These are phyloP conservation scores for Lophotriccus pileatus DNA, from an alignment of 2,797 vertebrate species.

Conservation along the genomic window DNA sequence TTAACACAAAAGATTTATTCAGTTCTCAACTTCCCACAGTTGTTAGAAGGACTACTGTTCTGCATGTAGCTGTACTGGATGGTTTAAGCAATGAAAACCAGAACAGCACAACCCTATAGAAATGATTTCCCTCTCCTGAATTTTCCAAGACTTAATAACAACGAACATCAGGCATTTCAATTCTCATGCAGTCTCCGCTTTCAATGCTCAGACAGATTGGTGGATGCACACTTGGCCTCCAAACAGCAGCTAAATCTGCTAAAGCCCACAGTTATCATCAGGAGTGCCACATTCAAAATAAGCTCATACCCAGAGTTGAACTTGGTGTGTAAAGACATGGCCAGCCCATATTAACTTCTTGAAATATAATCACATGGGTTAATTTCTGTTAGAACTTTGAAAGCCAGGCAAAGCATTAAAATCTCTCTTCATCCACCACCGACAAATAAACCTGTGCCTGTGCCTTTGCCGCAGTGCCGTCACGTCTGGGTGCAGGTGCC, in stretches of 20 bases:
- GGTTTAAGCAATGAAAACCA: neutral
- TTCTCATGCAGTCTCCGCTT: neutral
- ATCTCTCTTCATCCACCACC: neutral
- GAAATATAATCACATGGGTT: neutral
- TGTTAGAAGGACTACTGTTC: neutral
- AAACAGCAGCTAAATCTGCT: neutral
- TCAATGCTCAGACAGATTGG: neutral
- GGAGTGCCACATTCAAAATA: neutral
- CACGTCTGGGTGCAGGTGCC: neutral
- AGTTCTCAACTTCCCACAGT: neutral
- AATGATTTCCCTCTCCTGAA: neutral
- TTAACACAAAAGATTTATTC: neutral
- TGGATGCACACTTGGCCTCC: neutral
- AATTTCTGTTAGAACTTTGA: neutral
- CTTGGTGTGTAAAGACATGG: neutral
- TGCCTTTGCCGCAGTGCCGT: neutral
- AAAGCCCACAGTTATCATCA: neutral
- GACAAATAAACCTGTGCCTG: neutral
- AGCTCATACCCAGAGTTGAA: neutral
- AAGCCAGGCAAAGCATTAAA: neutral
- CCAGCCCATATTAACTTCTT: accelerated
- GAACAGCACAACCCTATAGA: neutral
- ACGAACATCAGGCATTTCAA: neutral
- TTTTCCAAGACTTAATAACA: neutral
- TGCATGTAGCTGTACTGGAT: neutral